A percentile compares a stretch with the other conserved stretches of the same genome.
These are phyloP conservation scores for Lochmaea capreae DNA, from an alignment of 2,888 invertebrate genomes.

Conservation along the genomic window DNA sequence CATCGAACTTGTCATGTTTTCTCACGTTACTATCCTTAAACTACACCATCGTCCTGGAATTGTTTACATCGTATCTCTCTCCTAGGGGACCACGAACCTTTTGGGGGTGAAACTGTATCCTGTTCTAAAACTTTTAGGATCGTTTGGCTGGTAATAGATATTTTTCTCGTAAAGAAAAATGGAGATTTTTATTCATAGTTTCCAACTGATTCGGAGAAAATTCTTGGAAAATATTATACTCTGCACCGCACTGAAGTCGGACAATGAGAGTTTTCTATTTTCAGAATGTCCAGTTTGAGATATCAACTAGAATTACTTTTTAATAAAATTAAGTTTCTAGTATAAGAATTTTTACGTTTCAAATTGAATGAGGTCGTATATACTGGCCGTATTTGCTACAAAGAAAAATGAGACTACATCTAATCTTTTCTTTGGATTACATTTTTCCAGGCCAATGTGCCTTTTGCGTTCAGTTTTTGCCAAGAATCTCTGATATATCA, in stretches of 20 bases:
- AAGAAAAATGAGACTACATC: background rate
- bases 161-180: too few species aligned
- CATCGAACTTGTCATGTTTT: too few species aligned
- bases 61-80: constrained; percentile 6
- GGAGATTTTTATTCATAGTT: too few species aligned
- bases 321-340: background rate
- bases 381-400: background rate
- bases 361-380: background rate
- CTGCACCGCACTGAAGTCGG: too few species aligned
- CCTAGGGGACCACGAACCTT: background rate
- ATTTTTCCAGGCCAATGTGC: constrained; percentile 4
- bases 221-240: too few species aligned
- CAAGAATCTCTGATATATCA: background rate
- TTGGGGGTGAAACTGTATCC: constrained; percentile 4
- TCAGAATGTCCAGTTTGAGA: background rate
- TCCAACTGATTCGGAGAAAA: too few species aligned
- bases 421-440: background rate
- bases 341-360: constrained; percentile 1
- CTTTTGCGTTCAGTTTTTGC: background rate
- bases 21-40: background rate
- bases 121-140: background rate
- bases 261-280: background rate
- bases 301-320: background rate
- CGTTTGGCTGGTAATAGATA: background rate
- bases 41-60: background rate